Percentiles rank a stretch among this genome's conserved stretches.
phyloP scores from a whole-genome alignment of 1,140 invertebrate species.

The Caenorhabditis tropicalis region DNA sequence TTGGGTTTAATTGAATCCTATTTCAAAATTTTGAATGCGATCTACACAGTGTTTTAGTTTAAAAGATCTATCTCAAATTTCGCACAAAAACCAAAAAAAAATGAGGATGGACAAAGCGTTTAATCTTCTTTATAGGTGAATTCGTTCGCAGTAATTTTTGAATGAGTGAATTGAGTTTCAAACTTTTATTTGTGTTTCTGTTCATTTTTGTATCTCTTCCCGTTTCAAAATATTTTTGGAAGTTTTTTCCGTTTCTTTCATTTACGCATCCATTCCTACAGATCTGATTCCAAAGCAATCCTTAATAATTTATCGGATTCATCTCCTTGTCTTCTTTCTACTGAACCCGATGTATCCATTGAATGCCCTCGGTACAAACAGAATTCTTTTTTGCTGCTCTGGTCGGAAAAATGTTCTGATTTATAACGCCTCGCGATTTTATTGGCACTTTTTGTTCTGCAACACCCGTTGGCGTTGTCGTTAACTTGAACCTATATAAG shows the following conservation, averaged over 20 bases:
- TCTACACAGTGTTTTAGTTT: neutral
- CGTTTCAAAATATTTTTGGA: neutral
- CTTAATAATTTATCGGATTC: neutral
- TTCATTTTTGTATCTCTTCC: neutral
- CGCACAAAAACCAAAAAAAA: slow-evolving; percentile 1
- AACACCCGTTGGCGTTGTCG: neutral
- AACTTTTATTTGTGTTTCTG: neutral
- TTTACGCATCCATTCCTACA: neutral
- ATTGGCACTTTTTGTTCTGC: slow-evolving; percentile 11
- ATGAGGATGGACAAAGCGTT: neutral
- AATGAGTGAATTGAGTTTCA: neutral
- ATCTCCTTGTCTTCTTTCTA: neutral
- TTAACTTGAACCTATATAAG: slow-evolving; percentile 22
- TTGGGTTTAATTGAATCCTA: neutral
- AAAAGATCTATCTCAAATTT: neutral
- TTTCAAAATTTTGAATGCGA: neutral
- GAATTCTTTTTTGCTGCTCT: neutral
- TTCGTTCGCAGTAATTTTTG: slow-evolving; percentile 15
- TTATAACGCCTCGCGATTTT: neutral
- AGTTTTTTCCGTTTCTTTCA: neutral
- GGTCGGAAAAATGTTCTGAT: neutral
- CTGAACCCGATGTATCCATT: neutral
- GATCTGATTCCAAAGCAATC: too few species aligned
- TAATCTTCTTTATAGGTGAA: slow-evolving; percentile 21
- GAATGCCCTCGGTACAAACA: neutral